These are phyloP conservation scores for Gallinago stenura DNA, from an alignment of 2,797 vertebrate species.

Conservation along the genomic window DNA sequence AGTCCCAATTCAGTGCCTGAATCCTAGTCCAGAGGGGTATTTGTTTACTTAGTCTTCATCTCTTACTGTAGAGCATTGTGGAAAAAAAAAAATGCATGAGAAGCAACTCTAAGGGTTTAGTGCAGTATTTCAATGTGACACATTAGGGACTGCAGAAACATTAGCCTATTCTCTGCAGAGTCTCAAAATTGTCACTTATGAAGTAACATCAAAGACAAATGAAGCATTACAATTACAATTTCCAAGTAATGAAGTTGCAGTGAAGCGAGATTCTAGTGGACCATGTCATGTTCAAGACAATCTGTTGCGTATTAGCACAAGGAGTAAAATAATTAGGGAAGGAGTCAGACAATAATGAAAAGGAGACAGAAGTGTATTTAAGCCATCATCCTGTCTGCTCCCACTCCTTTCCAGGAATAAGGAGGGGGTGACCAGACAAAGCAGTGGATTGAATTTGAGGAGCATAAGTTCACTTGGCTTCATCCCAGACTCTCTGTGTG, in stretches of 20 bases:
- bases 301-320: neutral
- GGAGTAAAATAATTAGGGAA: neutral
- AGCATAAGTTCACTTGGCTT: neutral
- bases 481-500: neutral
- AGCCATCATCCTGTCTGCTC: neutral
- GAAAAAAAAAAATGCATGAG: neutral
- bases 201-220: neutral
- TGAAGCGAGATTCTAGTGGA: neutral
- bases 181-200: neutral
- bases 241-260: neutral
- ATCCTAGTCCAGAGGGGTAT: neutral
- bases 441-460: neutral
- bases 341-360: neutral
- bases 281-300: neutral
- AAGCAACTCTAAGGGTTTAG: neutral
- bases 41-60: neutral
- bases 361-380: neutral
- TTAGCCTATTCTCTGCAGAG: neutral
- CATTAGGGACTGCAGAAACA: neutral
- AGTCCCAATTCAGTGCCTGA: neutral
- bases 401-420: neutral
- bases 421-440: neutral
- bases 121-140: neutral
- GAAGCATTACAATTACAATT: neutral
- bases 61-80: neutral